Percentiles rank a stretch among this genome's conserved stretches.
Conservation (phyloP, 2,888 invertebrate genomes). For the Prosapia bicincta region DNA sequence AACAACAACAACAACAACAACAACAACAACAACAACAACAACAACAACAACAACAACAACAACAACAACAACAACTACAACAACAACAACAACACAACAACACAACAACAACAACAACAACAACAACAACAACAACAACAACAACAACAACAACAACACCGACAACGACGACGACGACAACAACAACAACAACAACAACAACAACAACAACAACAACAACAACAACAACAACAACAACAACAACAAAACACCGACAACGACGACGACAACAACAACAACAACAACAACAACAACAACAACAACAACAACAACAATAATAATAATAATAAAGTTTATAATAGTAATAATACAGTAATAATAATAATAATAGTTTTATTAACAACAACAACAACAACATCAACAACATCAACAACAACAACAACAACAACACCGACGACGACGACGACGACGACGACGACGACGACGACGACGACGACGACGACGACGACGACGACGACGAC, state of each 20-base stretch:
- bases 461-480: not conserved
- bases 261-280: not conserved
- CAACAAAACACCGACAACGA: not conserved
- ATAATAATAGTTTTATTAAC: no score
- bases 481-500: not conserved
- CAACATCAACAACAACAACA: no score
- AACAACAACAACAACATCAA: no score
- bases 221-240: no score
- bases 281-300: not conserved
- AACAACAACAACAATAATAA: not conserved
- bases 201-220: not conserved
- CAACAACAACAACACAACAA: no score
- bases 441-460: not conserved
- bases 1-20: not conserved
- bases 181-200: not conserved
- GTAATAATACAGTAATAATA: no score
- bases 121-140: not conserved
- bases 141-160: no score
- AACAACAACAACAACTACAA: not conserved
- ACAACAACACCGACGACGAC: no score
- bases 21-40: not conserved
- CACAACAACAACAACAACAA: not conserved
- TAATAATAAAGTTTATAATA: no score
- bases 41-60: not conserved
- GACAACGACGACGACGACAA: no score